Conservation (phyloP, 2,113 vertebrate species). For the Chelonoidis abingdonii region DNA sequence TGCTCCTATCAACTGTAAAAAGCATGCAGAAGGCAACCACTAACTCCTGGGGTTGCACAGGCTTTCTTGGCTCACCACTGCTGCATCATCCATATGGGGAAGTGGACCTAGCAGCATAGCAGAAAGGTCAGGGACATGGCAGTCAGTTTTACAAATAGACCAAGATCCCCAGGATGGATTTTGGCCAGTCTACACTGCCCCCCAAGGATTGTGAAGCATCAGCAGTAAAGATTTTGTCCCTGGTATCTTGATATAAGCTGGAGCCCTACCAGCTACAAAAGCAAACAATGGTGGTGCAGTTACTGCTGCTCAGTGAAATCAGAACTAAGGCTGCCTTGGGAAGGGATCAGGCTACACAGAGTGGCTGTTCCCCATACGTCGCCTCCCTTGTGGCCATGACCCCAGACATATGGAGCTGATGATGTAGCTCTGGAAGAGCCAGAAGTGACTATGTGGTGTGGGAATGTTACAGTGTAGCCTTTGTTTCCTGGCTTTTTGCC, state of each 20-base stretch:
- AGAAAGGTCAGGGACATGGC: rapidly evolving
- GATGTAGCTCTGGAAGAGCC: not conserved
- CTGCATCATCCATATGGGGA: not conserved
- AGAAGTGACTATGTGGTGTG: not conserved
- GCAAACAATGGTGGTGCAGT: not conserved
- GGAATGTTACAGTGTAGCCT: slow-evolving; percentile 2
- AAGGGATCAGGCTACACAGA: not conserved
- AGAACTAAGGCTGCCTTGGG: not conserved
- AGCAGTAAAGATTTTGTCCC: not conserved
- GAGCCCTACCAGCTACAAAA: not conserved
- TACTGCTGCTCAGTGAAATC: not conserved
- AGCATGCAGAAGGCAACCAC: rapidly evolving
- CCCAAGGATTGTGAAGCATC: not conserved
- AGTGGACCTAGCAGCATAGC: not conserved
- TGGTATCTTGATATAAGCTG: not conserved
- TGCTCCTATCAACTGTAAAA: not conserved
- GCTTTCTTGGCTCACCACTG: not conserved
- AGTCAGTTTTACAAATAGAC: not conserved
- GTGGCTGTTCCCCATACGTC: not conserved
- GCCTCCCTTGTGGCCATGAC: not conserved
- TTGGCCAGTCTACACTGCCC: not conserved
- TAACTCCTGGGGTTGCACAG: not conserved
- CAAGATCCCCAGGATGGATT: not conserved
- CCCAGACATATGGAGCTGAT: not conserved
- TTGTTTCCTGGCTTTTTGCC: slow-evolving; percentile 12